Percentiles rank a stretch among this genome's conserved stretches.
Evolutionary conservation across 2,888 invertebrate genomes (phyloP).

Genomic region (Heteromyza rotundicornis): DNA sequence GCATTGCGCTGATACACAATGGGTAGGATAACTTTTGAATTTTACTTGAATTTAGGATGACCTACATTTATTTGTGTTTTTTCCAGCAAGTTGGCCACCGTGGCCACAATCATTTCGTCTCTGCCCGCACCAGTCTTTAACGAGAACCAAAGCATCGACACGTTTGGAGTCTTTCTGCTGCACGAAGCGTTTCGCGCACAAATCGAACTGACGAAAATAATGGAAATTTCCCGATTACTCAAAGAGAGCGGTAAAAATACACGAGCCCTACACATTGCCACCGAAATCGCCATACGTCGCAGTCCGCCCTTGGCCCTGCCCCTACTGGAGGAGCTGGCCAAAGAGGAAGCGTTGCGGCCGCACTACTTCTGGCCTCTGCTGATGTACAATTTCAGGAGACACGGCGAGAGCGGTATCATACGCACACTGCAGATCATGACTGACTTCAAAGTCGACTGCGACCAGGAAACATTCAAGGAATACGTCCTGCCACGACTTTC

Average conservation of each 20-base stretch:
- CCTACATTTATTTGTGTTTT: too few relatives aligned
- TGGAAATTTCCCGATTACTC: conserved; percentile 50
- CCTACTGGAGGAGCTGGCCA: conserved; percentile 44
- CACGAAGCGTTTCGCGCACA: conserved; percentile 67
- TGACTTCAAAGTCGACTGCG: conserved; percentile 65
- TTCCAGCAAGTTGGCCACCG: conserved; percentile 35
- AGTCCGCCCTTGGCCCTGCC: conserved; percentile 38
- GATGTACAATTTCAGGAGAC: conserved; percentile 62
- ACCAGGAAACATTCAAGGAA: conserved; percentile 66
- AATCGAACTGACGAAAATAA: conserved; percentile 53
- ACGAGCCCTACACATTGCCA: conserved; percentile 64
- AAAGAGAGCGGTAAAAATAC: conserved; percentile 47
- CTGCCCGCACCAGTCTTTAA: conserved; percentile 52
- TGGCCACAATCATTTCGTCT: conserved; percentile 56
- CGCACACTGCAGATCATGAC: conserved; percentile 66
- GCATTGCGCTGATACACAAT: conserved; percentile 64
- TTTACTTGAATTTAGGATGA: too few relatives aligned
- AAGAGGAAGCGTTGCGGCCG: conserved; percentile 59
- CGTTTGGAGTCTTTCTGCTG: conserved; percentile 67
- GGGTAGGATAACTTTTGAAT: conserved; percentile 25
- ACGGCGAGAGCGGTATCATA: conserved; percentile 66
- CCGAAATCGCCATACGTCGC: conserved; percentile 65
- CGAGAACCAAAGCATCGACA: conserved; percentile 64
- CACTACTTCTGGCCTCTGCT: conserved; percentile 75
- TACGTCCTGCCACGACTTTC: conserved; percentile 66